Base-by-base conservation (phyloP, 2,797 vertebrate species). In the Australoheros facetus region DNA sequence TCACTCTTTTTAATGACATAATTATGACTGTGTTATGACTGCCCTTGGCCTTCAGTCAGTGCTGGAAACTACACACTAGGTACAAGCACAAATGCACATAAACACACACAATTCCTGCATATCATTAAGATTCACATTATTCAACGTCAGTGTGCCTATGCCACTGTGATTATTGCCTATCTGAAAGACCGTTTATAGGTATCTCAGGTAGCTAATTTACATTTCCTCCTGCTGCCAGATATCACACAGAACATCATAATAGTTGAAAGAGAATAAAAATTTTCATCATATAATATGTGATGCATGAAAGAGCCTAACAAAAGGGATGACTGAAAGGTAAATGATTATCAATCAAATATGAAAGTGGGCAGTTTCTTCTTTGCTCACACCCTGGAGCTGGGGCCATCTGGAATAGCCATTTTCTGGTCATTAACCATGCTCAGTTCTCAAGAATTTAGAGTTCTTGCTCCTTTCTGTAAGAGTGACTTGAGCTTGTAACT, bases 1-100 rank as follows among this genome's bases (percentile, higher is more conserved):
- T 91, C 91, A 91, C 80, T 78, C 74, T 84, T 89, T 88, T 92
- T 90, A 91, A 92, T 91, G 89, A 84, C 83, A 92, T 90, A 91
- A 91, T 95, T 90, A 94, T 88, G 81, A 86, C 73, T 3, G 59
- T 78, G 79, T 78, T 84, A 86, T 70, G 80, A 83, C 86, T 90
- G 89, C 85, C 86, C 85, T 86, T 88, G 91, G 91, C 86, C 88
- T 85, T 85, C 71, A 74, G 56, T 78, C 87, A 83, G 73, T 34
- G 59, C 71, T 79, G 75, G 48, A 87, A 72, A 71, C 69, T 34
- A 34, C 75, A 17, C 56, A 79, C 17, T 69, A 69, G 26, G 4
- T 59, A 51, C 55, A 56, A 32, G 11, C 51, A 74, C 54, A 59
- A 71, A 56, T 28, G 66, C 71, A 76, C 39, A 81, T 32, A 77